A percentile compares a stretch with the other conserved stretches of the same genome.
phyloP scores from a whole-genome alignment of 2,113 vertebrate species.

The Sardina pilchardus region DNA sequence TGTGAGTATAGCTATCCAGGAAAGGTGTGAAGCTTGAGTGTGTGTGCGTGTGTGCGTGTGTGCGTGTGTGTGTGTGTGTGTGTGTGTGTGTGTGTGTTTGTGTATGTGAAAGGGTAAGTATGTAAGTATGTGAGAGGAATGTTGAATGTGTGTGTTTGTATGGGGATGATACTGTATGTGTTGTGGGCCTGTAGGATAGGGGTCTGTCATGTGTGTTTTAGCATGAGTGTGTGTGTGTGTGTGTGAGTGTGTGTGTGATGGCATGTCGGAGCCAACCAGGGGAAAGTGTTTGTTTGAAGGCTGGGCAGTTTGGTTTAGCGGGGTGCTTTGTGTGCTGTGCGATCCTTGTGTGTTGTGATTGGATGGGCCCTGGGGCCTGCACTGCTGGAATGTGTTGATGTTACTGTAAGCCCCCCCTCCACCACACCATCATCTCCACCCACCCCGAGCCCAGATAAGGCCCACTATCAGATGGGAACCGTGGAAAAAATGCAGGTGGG shows the following conservation, averaged over 20 bases:
- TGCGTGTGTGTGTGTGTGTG: no score
- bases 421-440: conserved; percentile 57
- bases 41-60: no score
- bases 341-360: conserved; percentile 63
- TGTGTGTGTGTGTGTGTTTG: no score
- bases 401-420: conserved; percentile 57
- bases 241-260: not conserved
- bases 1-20: no score
- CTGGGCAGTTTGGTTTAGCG: conserved; percentile 50
- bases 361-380: conserved; percentile 58
- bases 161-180: no score
- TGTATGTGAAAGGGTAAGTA: no score
- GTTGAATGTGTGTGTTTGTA: no score
- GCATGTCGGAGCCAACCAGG: conserved; percentile 40
- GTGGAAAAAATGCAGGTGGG: conserved; percentile 50
- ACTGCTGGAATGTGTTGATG: conserved; percentile 63
- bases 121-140: no score
- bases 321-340: conserved; percentile 56
- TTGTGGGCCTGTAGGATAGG: no score
- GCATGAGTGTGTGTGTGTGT: no score
- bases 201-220: no score
- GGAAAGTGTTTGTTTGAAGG: conserved; percentile 60
- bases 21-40: no score
- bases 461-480: conserved; percentile 57
- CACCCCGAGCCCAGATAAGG: conserved; percentile 55